Percentiles rank a stretch among this genome's conserved stretches.
Evolutionary conservation across 2,888 invertebrate genomes (phyloP).

Genomic region (Terebella lapidaria): DNA sequence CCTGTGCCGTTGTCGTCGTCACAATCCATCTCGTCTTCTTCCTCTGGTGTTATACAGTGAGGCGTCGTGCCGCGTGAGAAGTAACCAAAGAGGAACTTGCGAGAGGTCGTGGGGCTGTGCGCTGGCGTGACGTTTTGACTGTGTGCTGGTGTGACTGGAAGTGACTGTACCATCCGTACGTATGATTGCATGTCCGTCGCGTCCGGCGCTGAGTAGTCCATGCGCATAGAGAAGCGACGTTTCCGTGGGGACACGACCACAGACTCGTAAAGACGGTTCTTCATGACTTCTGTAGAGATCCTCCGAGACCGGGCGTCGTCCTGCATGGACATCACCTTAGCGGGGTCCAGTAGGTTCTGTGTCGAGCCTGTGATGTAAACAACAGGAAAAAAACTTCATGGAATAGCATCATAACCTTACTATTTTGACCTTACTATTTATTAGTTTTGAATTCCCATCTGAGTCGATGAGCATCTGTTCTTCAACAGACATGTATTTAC

Average conservation of each 20-base stretch:
- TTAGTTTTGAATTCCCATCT: no score
- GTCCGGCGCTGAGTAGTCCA: conserved; percentile 14
- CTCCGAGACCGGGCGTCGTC: conserved; percentile 24
- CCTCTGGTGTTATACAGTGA: conserved; percentile 9
- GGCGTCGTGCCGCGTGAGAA: conserved; percentile 20
- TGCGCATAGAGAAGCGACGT: conserved; percentile 9
- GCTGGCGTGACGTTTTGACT: conserved; percentile 19
- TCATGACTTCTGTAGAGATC: conserved; percentile 26
- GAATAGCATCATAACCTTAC: no score
- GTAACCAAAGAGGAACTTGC: conserved; percentile 18
- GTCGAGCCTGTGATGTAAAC: conserved; percentile 14
- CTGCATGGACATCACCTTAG: conserved; percentile 23
- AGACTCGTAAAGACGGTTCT: conserved; percentile 25
- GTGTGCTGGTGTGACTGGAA: conserved; percentile 26
- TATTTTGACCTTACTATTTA: no score
- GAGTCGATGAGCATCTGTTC: no score
- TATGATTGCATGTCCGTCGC: conserved; percentile 1
- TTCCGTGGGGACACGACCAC: conserved; percentile 12
- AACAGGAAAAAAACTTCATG: background rate
- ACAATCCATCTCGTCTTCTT: conserved; percentile 11
- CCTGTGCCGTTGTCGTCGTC: conserved; percentile 22
- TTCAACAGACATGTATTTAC: no score
- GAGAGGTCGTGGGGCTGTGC: conserved; percentile 18
- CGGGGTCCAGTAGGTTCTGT: conserved; percentile 20
- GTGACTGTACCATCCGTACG: conserved; percentile 22